Evolutionary conservation across 2,888 invertebrate genomes (phyloP), one percentile per base, ranked within the genome.

Genomic region (Apoda limacodes): DNA sequence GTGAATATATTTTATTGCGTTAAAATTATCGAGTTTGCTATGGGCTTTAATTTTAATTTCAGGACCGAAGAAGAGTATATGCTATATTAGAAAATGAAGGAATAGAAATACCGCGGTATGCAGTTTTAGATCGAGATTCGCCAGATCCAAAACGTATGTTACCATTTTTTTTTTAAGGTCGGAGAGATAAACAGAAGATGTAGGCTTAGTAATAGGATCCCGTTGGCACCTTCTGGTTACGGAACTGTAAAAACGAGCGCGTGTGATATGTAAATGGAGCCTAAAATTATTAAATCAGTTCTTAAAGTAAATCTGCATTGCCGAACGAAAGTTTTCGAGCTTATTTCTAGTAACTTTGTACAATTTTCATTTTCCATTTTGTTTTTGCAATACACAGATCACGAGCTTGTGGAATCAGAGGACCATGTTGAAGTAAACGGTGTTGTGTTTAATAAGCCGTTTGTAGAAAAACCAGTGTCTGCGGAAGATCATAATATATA

Each of bases 401-500:
- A 93, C 62, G 92, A 93, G 62, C 71, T 96, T 32, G 91, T 95
- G 26, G 97, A 98, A 68, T 93, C 93, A 0, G 98, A 98, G 63
- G 98, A 98, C 70, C 95, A 95, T 52, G 96, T 98, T 3, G 98
- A 98, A 78, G 95, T 98, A 25, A 95, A 97, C 62, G 96, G 96
- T 4, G 88, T 93, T 14, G 89, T 89, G 12, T 98, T 98, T 61
- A 96, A 96, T 60, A 98, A 98, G 60, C 99, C 99, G 0, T 99
- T 99, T 78, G 99, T 99, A 11, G 99, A 99, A 80, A 99, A 99
- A 64, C 99, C 99, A 0, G 94, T 99, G 5, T 96, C 96, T 12
- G 99, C 99, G 0, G 99, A 99, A 72, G 98, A 99, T 78, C 99
- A 99, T 68, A 99, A 99, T 68, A 97, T 99, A 61, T 98, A 98